These are phyloP conservation scores for Buceros bicornis DNA, from an alignment of 2,797 vertebrate genomes.

Conservation along the genomic window DNA sequence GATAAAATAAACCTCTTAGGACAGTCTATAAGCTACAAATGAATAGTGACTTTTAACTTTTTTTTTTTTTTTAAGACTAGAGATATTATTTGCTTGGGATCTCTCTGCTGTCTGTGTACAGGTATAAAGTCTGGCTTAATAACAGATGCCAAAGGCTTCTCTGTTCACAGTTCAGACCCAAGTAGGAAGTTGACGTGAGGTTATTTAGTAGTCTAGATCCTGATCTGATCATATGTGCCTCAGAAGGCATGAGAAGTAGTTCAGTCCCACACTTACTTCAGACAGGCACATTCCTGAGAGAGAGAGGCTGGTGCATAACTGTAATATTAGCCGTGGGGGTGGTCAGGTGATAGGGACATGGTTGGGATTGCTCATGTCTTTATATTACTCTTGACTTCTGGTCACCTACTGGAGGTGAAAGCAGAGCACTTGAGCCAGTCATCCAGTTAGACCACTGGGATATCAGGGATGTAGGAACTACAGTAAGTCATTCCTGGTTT, in stretches of 20 bases:
- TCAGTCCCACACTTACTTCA: not conserved
- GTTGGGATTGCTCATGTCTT: conserved; percentile 15
- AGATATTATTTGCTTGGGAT: not conserved
- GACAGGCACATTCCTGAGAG: conserved; percentile 8
- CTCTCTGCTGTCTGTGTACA: not conserved
- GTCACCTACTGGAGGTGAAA: conserved; percentile 10
- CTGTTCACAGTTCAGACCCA: not conserved
- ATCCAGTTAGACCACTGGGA: not conserved
- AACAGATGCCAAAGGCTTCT: not conserved
- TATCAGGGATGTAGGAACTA: not conserved
- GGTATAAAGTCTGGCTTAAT: not conserved
- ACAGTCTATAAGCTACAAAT: not conserved
- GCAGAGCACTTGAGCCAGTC: not conserved
- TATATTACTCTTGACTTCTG: conserved; percentile 18
- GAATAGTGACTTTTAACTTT: not conserved
- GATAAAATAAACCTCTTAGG: not conserved
- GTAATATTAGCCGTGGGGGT: conserved; percentile 38
- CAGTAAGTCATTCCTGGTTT: not conserved
- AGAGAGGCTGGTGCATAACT: not conserved
- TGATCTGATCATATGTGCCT: not conserved
- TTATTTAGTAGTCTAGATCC: not conserved
- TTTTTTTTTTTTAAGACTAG: not conserved
- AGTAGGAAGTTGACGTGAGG: not conserved
- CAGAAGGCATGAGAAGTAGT: not conserved
- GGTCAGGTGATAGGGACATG: conserved; percentile 17